Percentiles rank a stretch among this genome's conserved stretches.
phyloP scores from a whole-genome alignment of 1,140 invertebrate genomes.

The Laupala kohalensis region DNA sequence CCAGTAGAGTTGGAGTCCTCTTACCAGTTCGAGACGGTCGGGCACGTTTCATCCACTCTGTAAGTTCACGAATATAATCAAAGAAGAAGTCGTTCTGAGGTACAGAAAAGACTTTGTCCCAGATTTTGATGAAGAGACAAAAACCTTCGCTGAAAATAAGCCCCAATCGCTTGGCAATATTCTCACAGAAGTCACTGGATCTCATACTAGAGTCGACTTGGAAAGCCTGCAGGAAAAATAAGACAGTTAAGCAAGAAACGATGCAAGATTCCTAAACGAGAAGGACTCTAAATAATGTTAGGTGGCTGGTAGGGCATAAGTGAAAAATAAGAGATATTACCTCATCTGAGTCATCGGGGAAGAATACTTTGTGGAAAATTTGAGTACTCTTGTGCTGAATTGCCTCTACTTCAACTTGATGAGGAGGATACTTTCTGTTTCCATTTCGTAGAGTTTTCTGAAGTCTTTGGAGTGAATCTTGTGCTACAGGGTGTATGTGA shows the following conservation, averaged over 20 bases:
- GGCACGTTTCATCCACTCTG: conserved; percentile 77
- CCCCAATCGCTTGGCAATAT: conserved; percentile 59
- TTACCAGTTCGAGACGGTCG: conserved; percentile 57
- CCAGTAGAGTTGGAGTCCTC: not conserved
- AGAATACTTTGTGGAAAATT: conserved; percentile 80
- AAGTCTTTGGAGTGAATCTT: conserved; percentile 68
- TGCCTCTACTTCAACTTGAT: conserved; percentile 87
- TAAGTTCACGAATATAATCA: conserved; percentile 80
- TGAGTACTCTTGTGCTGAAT: conserved; percentile 88
- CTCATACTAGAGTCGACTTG: conserved; percentile 72
- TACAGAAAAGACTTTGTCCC: conserved; percentile 86
- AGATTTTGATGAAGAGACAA: conserved; percentile 83
- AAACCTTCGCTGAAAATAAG: conserved; percentile 73
- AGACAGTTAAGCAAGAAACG: too few species aligned
- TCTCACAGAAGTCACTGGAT: conserved; percentile 72
- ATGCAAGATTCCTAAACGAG: too few species aligned
- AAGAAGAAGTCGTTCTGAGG: conserved; percentile 90
- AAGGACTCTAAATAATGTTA: too few species aligned
- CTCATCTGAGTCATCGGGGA: conserved; percentile 86
- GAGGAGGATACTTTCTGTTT: conserved; percentile 75
- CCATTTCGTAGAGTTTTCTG: conserved; percentile 67
- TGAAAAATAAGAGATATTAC: conserved; percentile 28
- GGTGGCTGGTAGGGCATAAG: too few species aligned
- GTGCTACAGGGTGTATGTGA: conserved; percentile 57
- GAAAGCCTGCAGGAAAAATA: conserved; percentile 43